These are phyloP conservation scores for Nomada ferruginata DNA, from an alignment of 2,888 invertebrate species.

Conservation along the genomic window DNA sequence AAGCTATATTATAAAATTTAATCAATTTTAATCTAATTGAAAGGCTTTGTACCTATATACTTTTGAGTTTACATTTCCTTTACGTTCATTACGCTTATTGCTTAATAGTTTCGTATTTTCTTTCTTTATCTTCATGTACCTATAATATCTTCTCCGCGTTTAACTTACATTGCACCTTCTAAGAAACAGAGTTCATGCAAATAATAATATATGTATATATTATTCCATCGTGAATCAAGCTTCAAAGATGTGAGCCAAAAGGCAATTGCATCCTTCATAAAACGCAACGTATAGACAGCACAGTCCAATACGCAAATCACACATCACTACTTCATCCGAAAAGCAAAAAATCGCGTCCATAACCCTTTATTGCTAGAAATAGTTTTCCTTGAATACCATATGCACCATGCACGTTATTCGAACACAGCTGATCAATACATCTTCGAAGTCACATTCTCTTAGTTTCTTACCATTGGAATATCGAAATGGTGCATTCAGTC, in stretches of 20 bases:
- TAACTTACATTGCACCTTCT: too few species aligned
- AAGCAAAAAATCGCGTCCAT: not conserved
- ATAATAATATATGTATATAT: too few species aligned
- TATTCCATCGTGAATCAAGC: not conserved
- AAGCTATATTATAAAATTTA: too few species aligned
- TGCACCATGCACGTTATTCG: slow-evolving; percentile 28
- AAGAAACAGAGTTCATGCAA: too few species aligned
- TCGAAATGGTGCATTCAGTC: slow-evolving; percentile 19
- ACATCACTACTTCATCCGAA: not conserved
- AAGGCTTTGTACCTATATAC: too few species aligned
- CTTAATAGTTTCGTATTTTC: too few species aligned
- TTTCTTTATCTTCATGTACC: too few species aligned
- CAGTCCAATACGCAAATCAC: not conserved
- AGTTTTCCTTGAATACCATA: slow-evolving; percentile 31
- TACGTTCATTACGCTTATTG: too few species aligned
- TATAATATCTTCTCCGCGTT: too few species aligned
- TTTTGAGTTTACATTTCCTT: too few species aligned
- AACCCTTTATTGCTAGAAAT: slow-evolving; percentile 30
- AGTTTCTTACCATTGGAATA: slow-evolving; percentile 32
- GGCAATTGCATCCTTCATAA: not conserved
- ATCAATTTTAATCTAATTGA: too few species aligned
- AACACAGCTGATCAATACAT: slow-evolving; percentile 30
- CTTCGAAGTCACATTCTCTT: slow-evolving; percentile 14
- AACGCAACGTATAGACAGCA: not conserved
- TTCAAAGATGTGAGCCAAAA: not conserved